phyloP scores from a whole-genome alignment of 1,140 invertebrate species.

The Orchesella cincta region DNA sequence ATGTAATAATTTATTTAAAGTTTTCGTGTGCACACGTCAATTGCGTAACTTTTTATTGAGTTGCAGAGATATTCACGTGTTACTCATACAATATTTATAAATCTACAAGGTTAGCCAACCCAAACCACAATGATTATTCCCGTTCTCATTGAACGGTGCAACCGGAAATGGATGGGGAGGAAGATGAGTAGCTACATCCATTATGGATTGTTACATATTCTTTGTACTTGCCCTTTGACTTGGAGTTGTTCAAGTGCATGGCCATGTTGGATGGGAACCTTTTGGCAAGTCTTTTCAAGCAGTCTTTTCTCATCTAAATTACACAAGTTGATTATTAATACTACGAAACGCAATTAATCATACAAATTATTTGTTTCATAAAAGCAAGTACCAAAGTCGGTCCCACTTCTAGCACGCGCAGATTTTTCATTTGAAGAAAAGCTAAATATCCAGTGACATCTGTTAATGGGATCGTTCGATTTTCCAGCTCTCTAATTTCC shows the following conservation, averaged over 20 bases:
- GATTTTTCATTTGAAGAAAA: conserved; percentile 21
- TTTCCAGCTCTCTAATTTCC: conserved; percentile 22
- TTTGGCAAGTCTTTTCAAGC: conserved; percentile 13
- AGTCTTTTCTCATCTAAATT: conserved; percentile 16
- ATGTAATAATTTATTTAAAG: too few species aligned
- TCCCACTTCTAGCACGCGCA: not conserved
- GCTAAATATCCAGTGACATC: conserved; percentile 22
- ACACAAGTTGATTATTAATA: too few species aligned
- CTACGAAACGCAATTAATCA: too few species aligned
- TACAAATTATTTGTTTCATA: not conserved
- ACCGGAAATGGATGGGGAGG: conserved; percentile 21
- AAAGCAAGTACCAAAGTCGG: not conserved
- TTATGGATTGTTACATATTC: conserved; percentile 24
- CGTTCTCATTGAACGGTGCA: conserved; percentile 6
- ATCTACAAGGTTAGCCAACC: too few species aligned
- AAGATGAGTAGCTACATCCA: conserved; percentile 5
- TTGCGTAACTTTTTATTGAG: too few species aligned
- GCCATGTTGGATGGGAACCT: not conserved
- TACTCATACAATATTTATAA: too few species aligned
- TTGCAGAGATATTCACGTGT: too few species aligned
- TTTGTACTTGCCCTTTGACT: conserved; percentile 7
- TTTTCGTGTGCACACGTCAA: too few species aligned
- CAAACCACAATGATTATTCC: too few species aligned
- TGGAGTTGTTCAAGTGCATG: conserved; percentile 17
- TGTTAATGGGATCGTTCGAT: conserved; percentile 11